phyloP scores from a whole-genome alignment of 2,113 vertebrate species.

The Lutjanus erythropterus region DNA sequence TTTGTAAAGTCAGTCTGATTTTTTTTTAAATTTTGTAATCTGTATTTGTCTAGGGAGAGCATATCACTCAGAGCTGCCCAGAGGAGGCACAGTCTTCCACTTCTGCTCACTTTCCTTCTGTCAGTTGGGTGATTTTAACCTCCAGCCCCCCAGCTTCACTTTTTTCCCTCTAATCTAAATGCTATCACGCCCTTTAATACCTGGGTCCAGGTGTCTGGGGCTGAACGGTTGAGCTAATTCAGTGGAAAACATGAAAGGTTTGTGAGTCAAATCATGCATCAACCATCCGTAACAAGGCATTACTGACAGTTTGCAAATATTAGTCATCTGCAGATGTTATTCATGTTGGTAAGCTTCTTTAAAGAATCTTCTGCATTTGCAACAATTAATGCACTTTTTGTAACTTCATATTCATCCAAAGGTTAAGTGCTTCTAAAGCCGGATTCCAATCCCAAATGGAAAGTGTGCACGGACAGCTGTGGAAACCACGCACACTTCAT shows the following conservation, averaged over 20 bases:
- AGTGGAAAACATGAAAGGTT: background rate
- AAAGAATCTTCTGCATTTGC: too few species aligned
- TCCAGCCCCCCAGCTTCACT: background rate
- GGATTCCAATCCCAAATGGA: too few species aligned
- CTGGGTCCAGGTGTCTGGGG: background rate
- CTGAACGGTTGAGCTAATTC: background rate
- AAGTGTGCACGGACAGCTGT: too few species aligned
- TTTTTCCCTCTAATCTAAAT: too few species aligned
- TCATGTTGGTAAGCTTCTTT: background rate
- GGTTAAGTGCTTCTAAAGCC: background rate
- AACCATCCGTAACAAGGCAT: background rate
- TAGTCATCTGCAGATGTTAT: too few species aligned
- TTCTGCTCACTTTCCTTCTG: background rate
- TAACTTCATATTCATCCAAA: background rate
- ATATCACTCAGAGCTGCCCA: background rate
- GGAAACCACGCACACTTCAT: too few species aligned
- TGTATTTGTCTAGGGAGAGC: background rate
- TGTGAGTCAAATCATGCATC: background rate
- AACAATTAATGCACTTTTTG: too few species aligned
- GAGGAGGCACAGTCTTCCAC: background rate
- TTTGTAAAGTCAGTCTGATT: background rate
- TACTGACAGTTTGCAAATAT: too few species aligned
- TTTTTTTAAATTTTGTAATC: background rate
- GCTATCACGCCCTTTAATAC: background rate
- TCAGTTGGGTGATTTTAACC: slow-evolving; percentile 10